Conservation (phyloP, 2,113 vertebrate species). For the Chrysochloris asiatica region DNA sequence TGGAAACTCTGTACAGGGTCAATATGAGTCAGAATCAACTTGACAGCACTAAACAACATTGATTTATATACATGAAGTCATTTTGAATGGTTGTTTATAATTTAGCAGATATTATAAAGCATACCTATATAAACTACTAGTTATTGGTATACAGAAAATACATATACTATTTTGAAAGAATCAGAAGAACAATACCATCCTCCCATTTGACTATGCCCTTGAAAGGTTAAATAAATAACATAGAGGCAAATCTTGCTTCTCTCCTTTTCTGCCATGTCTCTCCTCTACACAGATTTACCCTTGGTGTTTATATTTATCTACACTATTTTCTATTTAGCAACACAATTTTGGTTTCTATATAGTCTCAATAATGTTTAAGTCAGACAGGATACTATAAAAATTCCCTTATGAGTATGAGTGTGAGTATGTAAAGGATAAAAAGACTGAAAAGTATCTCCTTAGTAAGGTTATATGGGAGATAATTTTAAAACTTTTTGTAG, state of each 20-base stretch:
- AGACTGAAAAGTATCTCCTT: neutral
- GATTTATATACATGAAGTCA: neutral
- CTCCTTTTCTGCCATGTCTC: neutral
- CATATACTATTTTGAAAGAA: neutral
- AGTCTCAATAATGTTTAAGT: neutral
- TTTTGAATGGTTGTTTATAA: neutral
- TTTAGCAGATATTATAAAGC: slow-evolving; percentile 35
- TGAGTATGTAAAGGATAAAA: neutral
- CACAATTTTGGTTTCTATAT: neutral
- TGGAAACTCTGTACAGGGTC: no score
- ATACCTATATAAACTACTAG: neutral
- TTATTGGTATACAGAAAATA: neutral
- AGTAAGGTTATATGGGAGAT: neutral
- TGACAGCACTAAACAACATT: no score
- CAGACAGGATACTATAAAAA: neutral
- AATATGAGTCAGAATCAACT: no score
- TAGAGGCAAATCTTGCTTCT: neutral
- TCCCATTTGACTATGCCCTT: neutral
- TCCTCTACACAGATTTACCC: neutral
- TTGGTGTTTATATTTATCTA: neutral
- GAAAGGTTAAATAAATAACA: neutral
- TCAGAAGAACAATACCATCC: neutral
- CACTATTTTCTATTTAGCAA: neutral
- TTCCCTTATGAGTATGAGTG: no score
- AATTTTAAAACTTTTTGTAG: neutral